Evolutionary conservation across 2,797 vertebrate genomes (phyloP).

Genomic region (Scolopax rusticola): DNA sequence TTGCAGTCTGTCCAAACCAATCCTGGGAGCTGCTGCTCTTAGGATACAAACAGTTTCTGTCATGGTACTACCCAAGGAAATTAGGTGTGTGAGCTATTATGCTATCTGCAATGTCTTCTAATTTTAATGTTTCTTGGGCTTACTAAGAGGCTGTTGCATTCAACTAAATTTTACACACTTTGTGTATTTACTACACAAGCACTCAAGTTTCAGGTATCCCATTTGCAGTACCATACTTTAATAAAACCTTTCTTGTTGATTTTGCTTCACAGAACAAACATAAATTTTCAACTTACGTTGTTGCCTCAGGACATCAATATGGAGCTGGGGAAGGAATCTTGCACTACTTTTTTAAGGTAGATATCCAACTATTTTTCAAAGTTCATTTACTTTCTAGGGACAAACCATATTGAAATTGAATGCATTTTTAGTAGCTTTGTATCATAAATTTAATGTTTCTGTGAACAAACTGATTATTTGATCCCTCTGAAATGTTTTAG

Average conservation of each 20-base stretch:
- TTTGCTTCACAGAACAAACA: slow-evolving; percentile 66
- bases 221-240: neutral
- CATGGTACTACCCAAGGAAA: neutral
- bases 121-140: neutral
- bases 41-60: neutral
- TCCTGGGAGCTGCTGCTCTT: neutral
- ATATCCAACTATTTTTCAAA: neutral
- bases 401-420: neutral
- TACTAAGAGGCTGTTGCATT: neutral
- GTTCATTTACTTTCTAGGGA: neutral
- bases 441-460: neutral
- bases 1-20: neutral
- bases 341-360: slow-evolving; percentile 94
- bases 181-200: neutral
- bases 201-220: neutral
- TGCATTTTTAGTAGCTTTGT: neutral
- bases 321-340: slow-evolving; percentile 90
- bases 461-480: neutral
- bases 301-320: slow-evolving; percentile 91
- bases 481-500: neutral
- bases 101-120: neutral
- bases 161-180: neutral
- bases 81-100: neutral
- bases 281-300: slow-evolving; percentile 86
- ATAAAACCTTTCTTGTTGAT: neutral